These are phyloP conservation scores for Andricus curvator DNA, from an alignment of 2,888 invertebrate genomes.

Conservation along the genomic window DNA sequence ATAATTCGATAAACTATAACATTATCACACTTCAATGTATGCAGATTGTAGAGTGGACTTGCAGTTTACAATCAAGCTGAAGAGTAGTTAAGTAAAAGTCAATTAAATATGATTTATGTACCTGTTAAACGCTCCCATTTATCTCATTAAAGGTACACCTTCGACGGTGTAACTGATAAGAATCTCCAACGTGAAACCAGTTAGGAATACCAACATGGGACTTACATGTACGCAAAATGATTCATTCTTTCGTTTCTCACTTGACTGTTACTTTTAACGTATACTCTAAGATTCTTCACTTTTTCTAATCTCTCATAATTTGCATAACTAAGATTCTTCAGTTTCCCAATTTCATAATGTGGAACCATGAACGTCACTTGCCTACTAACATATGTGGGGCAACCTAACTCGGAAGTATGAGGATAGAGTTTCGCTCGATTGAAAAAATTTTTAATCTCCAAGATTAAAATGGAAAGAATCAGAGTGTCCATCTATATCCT, in stretches of 20 bases:
- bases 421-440: no score
- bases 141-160: slow-evolving; percentile 36
- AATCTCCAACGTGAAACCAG: slow-evolving; percentile 34
- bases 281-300: background rate
- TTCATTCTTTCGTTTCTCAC: slow-evolving; percentile 35
- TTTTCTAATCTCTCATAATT: background rate
- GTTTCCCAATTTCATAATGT: background rate
- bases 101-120: slow-evolving; percentile 41
- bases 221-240: slow-evolving; percentile 21
- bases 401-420: no score
- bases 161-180: slow-evolving; percentile 36
- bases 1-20: background rate
- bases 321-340: no score
- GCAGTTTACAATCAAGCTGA: slow-evolving; percentile 15
- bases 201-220: slow-evolving; percentile 18
- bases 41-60: slow-evolving; percentile 11
- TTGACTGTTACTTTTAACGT: slow-evolving; percentile 23
- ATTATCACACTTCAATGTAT: slow-evolving; percentile 5
- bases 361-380: background rate
- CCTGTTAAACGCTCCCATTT: slow-evolving; percentile 33
- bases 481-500: no score
- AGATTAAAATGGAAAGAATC: no score
- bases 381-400: no score
- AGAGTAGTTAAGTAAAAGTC: slow-evolving; percentile 39
- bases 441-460: no score